phyloP scores from a whole-genome alignment of 1,140 invertebrate species.

The Limonius californicus region DNA sequence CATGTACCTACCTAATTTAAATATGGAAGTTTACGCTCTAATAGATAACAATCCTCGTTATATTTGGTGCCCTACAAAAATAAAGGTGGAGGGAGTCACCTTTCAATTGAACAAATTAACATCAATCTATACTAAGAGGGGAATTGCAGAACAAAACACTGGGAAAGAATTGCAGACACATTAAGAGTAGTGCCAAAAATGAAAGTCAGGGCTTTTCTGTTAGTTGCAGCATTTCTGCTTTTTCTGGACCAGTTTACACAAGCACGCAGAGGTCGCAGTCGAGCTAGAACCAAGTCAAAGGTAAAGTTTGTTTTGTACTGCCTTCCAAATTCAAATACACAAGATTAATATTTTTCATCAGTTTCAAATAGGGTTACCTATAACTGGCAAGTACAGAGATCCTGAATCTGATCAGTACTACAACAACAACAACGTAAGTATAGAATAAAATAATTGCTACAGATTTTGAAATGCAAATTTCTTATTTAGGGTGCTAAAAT shows the following conservation, averaged over 20 bases:
- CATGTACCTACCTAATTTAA: conserved; percentile 4
- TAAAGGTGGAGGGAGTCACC: conserved; percentile 2
- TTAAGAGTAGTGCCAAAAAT: neutral
- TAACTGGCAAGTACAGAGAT: conserved; percentile 81
- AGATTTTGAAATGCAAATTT: no score
- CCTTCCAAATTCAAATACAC: neutral
- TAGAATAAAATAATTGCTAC: no score
- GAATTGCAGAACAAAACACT: neutral
- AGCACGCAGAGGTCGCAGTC: conserved; percentile 58
- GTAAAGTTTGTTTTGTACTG: conserved; percentile 38
- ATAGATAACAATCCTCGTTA: neutral
- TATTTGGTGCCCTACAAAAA: neutral
- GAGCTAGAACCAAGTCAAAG: conserved; percentile 67
- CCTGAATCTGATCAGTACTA: conserved; percentile 84
- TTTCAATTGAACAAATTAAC: conserved; percentile 9
- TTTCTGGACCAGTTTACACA: conserved; percentile 28
- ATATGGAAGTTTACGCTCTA: neutral
- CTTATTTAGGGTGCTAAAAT: conserved; percentile 81
- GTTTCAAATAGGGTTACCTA: conserved; percentile 77
- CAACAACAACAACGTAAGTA: conserved; percentile 79
- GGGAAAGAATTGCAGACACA: neutral
- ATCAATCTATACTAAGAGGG: neutral
- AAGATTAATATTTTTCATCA: conserved; percentile 33
- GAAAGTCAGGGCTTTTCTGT: neutral
- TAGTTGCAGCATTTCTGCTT: conserved; percentile 25